Percentiles rank a stretch among this genome's conserved stretches.
These are phyloP conservation scores for Drosophila aff. DNA, from an alignment of 1,140 invertebrate genomes.

Conservation along the genomic window DNA sequence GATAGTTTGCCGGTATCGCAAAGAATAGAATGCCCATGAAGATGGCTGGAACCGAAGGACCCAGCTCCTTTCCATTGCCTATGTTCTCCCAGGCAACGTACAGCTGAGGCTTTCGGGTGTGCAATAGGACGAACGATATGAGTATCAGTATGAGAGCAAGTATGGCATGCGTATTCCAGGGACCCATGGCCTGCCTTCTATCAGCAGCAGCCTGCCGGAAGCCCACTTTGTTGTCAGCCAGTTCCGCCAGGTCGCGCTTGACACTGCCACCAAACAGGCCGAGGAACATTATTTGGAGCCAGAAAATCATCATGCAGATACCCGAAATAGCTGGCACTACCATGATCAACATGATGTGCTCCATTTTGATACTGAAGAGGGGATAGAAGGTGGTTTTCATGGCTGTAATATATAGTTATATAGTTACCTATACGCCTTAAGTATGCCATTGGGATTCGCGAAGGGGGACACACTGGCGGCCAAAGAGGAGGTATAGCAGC, in stretches of 20 bases:
- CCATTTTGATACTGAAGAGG: not conserved
- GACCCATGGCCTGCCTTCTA: slow-evolving; percentile 30
- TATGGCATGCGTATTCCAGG: slow-evolving; percentile 16
- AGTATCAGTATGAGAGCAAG: not conserved
- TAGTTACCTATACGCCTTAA: slow-evolving; percentile 9
- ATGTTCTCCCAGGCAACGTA: slow-evolving; percentile 1
- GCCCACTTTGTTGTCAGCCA: not conserved
- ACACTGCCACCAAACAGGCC: slow-evolving; percentile 22
- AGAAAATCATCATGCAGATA: slow-evolving; percentile 5
- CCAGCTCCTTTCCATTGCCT: not conserved
- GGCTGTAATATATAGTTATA: no score
- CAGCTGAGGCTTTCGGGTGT: slow-evolving; percentile 4
- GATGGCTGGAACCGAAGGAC: slow-evolving; percentile 22
- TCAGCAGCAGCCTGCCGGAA: slow-evolving; percentile 3
- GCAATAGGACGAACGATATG: not conserved
- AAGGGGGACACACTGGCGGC: slow-evolving; percentile 47
- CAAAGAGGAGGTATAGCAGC: slow-evolving; percentile 42
- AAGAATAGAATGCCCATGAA: slow-evolving; percentile 22
- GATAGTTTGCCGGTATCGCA: slow-evolving; percentile 47
- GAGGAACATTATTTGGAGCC: slow-evolving; percentile 52
- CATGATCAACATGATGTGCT: not conserved
- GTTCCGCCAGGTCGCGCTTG: not conserved
- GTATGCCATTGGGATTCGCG: slow-evolving; percentile 48
- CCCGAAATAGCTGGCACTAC: slow-evolving; percentile 15
- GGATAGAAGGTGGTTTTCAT: not conserved